phyloP scores from a whole-genome alignment of 2,113 vertebrate genomes.

The Colossoma macropomum region DNA sequence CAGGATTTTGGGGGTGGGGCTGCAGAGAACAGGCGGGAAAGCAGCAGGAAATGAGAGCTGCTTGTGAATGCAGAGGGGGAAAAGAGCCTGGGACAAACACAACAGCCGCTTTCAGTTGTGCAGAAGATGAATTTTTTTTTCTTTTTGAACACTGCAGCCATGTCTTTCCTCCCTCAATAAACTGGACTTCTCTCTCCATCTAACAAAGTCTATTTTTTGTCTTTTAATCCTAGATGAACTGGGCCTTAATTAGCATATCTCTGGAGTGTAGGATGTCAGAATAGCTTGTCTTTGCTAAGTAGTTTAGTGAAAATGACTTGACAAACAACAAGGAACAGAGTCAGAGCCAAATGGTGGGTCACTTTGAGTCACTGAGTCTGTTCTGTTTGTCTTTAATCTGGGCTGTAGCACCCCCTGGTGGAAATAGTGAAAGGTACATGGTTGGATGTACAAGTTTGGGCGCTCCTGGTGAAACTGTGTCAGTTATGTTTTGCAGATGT shows the following conservation, averaged over 20 bases:
- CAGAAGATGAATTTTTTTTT: background rate
- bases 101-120: slow-evolving; percentile 50
- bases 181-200: slow-evolving; percentile 61
- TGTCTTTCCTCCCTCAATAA: background rate
- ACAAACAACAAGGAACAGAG: background rate
- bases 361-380: background rate
- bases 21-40: slow-evolving; percentile 45
- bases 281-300: slow-evolving; percentile 7
- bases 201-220: background rate
- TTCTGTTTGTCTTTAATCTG: slow-evolving; percentile 5
- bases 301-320: background rate
- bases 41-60: slow-evolving; percentile 68
- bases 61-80: slow-evolving; percentile 70
- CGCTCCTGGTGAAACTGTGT: too few relatives aligned
- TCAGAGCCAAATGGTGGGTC: background rate
- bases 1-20: slow-evolving; percentile 44
- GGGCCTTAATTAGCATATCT: slow-evolving; percentile 48
- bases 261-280: background rate
- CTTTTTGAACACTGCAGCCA: background rate
- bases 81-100: slow-evolving; percentile 66
- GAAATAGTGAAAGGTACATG: slow-evolving; percentile 7
- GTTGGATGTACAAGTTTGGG: too few relatives aligned
- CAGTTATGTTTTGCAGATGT: too few relatives aligned
- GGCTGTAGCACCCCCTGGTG: slow-evolving; percentile 63
- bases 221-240: slow-evolving; percentile 42